Evolutionary conservation across 2,113 vertebrate genomes (phyloP), one percentile per base, ranked within the genome.

Genomic region (Neolamprologus hecqui): DNA sequence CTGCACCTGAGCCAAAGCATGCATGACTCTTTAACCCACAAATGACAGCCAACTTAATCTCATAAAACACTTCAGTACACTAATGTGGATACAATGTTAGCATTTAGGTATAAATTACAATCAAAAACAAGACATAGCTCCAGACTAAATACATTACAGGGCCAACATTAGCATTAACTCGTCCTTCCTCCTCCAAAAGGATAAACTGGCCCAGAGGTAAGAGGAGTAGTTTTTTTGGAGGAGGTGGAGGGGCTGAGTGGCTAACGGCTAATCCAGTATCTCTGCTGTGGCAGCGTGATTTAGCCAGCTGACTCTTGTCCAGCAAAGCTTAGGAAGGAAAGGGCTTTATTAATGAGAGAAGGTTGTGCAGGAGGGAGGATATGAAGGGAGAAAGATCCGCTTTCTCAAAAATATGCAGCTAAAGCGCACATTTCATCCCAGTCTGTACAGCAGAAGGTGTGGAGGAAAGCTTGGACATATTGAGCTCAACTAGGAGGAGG

Each of bases 181-280:
- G 5, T 77, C 77, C 54, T 49, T 84, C 82, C 75, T 85, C 45
- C 2, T 82, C 42, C 26, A 21, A 57, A 81, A 81, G 82, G 47
- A 86, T 79, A 81, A 87, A 63, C 77, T 45, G 49, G 21, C 80
- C 91, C 82, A 79, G 68, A 58, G 79, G 73, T 60, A 65, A 65
- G 60, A 53, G 65, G 51, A 54, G 53, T 75, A 45, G 79, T 63
- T 80, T 75, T 37, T 37, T 37, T 68, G 26, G 26, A 26, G 26
- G 26, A 8, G 63, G 63, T 21, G 63, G 12, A 42, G 70, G 15
- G 85, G 81, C 80, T 83, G 79, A 89, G 81, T 84, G 51, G 82
- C 84, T 90, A 85, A 91, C 70, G 83, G 89, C 87, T 93, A 91
- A 93, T 94, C 92, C 89, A 88, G 90, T 73, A 87, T 90, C 80